Evolutionary conservation across 2,888 invertebrate species (phyloP), one percentile per base, ranked within the genome.

Genomic region (Carterocephalus palaemon): DNA sequence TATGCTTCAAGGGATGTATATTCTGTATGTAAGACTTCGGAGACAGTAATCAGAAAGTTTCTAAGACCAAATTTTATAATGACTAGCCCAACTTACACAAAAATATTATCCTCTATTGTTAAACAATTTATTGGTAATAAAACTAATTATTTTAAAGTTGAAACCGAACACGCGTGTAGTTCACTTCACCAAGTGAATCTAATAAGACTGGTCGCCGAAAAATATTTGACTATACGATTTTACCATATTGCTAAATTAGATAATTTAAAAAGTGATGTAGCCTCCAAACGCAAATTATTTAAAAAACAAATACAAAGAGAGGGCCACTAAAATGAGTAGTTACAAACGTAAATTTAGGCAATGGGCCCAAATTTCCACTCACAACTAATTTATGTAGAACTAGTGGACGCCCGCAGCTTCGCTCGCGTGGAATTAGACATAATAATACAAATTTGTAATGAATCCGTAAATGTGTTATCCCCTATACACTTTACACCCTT

Each of bases 221-320:
- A 52, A 23, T 49, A 52, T 46, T 41, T 47, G 15, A 22, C 10
- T 7, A 29, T 52, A 45, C 46, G 47, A 26, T 47, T 32, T 34
- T 24, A 47, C 32, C 36, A 53, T 24, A 48, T 40, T n/a, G n/a
- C n/a, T n/a, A n/a, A n/a, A n/a, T n/a, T n/a, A n/a, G n/a, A n/a
- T n/a, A n/a, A n/a, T n/a, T 13, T 19, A 16, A 2, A 53, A 48
- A 47, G 13, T 26, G 9, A 45, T 37, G 12, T 31, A 48, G 29
- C 29, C 17, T 51, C 46, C 6, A 48, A 51, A 31, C 41, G 46
- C 16, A 48, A 48, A 39, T 24, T 51, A 16, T 48, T 40, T 38
- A 51, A 51, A 36, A 51, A 51, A 46, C 37, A 47, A 50, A 38
- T 47, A 2, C 49, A 49, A 47, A 47, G 49, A 46, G 36, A 50